Percentiles rank a stretch among this genome's conserved stretches.
phyloP scores from a whole-genome alignment of 1,140 invertebrate species.

The Acromyrmex echinatior region DNA sequence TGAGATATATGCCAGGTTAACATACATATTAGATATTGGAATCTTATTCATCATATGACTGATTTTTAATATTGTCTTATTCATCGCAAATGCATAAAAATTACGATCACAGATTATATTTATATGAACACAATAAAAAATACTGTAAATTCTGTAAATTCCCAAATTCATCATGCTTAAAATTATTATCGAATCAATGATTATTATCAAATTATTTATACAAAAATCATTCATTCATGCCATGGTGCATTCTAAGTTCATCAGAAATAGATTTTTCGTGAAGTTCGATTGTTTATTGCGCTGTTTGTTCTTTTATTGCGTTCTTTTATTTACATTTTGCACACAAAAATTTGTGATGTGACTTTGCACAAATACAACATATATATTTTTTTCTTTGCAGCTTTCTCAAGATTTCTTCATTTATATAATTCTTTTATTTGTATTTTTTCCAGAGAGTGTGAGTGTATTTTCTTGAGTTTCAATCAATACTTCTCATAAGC shows the following conservation, averaged over 20 bases:
- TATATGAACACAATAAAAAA: conserved; percentile 38
- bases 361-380: conserved; percentile 77
- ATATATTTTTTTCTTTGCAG: conserved; percentile 77
- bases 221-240: not conserved
- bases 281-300: conserved; percentile 28
- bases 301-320: conserved; percentile 63
- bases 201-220: not conserved
- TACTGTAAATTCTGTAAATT: not conserved
- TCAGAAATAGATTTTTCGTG: conserved; percentile 13
- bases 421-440: conserved; percentile 54
- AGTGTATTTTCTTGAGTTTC: conserved; percentile 36
- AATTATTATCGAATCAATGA: not conserved
- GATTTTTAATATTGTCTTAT: conserved; percentile 11
- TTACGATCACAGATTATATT: conserved; percentile 17
- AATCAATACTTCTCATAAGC: not conserved
- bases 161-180: not conserved
- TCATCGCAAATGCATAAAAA: not conserved
- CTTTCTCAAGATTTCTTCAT: conserved; percentile 62
- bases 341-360: conserved; percentile 78
- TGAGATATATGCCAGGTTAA: conserved; percentile 45
- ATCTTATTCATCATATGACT: conserved; percentile 67
- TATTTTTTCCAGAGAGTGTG: conserved; percentile 47
- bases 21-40: conserved; percentile 50
- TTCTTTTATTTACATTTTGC: conserved; percentile 65
- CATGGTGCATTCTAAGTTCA: conserved; percentile 15